Evolutionary conservation across 2,797 vertebrate genomes (phyloP), one percentile per base, ranked within the genome.

Genomic region (Pangasius sanitwongsei): DNA sequence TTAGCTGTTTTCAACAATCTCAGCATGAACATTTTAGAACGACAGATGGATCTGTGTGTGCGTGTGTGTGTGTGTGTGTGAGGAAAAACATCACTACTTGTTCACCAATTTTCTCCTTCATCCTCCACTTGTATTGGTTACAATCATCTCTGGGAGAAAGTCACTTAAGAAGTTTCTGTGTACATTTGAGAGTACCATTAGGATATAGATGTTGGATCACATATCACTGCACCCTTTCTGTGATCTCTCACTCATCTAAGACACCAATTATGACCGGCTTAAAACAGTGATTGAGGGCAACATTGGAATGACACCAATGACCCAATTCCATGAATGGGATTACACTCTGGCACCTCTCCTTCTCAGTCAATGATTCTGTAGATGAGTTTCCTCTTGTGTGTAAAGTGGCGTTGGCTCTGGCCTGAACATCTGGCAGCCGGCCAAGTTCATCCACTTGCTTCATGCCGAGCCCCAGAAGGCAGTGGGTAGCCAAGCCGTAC

Each of bases 1-100:
- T 80, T 44, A 86, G 50, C 41, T 86, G 84, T 72, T 86, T 86
- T 86, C 69, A 86, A 86, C 84, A 86, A 86, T 86, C 67, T 74
- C 84, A 86, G 84, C 84, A 74, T 70, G 84, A 86, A 57, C 84
- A 57, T 86, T 86, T 57, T 74, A 57, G 69, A 59, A 74, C 48
- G 85, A 86, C 53, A 86, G 85, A 86, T 86, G 85, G 83, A 85
- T 53, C 4, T 34, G 1, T 59, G 31, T 25, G 48, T 85, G n/a
- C 57, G 63, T 67, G n/a, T 70, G 81, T 83, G 81, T 83, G 59
- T 63, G 37, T 85, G 61, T 67, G 61, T 53, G 81, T 48, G 81
- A 28, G 57, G 34, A 41, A 50, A 67, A 50, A n/a, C 28, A 85
- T 37, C 23, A 59, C n/a, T 59, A 37, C 69, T 74, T 28, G 13